Evolutionary conservation across 1,140 invertebrate species (phyloP).

Genomic region (Aethina tumida): DNA sequence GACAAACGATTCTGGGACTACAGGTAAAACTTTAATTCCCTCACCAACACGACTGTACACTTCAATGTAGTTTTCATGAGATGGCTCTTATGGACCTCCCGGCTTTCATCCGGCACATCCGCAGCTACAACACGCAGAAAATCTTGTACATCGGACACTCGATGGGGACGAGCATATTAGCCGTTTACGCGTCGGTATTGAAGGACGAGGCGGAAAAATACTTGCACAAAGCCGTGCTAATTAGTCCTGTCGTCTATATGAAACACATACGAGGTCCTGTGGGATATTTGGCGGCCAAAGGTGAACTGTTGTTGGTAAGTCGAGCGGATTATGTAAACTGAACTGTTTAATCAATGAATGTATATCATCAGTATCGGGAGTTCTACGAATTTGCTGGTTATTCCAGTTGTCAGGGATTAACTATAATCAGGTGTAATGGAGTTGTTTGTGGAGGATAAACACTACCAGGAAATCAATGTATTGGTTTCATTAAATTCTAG

Average conservation of each 20-base stretch:
- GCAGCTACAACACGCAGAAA: slow-evolving; percentile 40
- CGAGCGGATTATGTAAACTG: no score
- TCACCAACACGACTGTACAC: slow-evolving; percentile 24
- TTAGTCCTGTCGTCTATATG: slow-evolving; percentile 66
- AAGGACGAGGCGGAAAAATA: slow-evolving; percentile 35
- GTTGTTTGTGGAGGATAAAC: no score
- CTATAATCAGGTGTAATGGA: no score
- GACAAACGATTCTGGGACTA: slow-evolving; percentile 35
- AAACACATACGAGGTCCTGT: slow-evolving; percentile 42
- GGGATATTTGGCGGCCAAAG: slow-evolving; percentile 13
- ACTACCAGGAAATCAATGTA: no score
- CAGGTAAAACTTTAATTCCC: slow-evolving; percentile 7
- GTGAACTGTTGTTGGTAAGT: slow-evolving; percentile 15
- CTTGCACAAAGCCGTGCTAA: slow-evolving; percentile 42
- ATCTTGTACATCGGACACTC: slow-evolving; percentile 45
- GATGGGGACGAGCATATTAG: slow-evolving; percentile 46
- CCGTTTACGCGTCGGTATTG: slow-evolving; percentile 28
- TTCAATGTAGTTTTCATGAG: slow-evolving; percentile 41
- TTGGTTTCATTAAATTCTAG: no score
- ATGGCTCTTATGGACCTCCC: slow-evolving; percentile 49
- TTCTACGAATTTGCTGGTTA: no score
- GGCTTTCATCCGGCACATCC: slow-evolving; percentile 40
- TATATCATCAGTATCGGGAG: no score
- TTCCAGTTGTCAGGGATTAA: no score
- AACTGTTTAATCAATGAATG: no score